A percentile compares a stretch with the other conserved stretches of the same genome.
phyloP scores from a whole-genome alignment of 2,888 invertebrate genomes.

The Phengaris alcon region DNA sequence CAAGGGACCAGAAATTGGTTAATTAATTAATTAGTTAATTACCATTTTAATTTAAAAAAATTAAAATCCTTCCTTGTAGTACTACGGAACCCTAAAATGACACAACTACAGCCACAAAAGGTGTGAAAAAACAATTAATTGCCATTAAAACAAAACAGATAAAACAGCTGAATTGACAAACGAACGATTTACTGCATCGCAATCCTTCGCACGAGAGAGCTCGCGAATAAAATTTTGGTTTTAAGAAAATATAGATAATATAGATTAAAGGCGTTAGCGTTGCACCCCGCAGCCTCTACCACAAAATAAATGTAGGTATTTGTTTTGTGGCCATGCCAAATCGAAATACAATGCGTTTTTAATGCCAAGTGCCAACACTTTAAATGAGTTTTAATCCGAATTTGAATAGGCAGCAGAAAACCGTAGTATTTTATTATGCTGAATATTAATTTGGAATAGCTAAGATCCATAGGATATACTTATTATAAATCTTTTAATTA shows the following conservation, averaged over 20 bases:
- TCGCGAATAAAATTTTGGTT: slow-evolving; percentile 15
- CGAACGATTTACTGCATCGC: neutral
- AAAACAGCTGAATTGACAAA: neutral
- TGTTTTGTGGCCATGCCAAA: neutral
- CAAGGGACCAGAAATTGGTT: too few species aligned
- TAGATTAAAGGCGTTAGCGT: neutral
- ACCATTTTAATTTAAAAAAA: too few species aligned
- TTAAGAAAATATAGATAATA: neutral
- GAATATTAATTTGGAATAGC: too few species aligned
- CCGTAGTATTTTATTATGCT: too few species aligned
- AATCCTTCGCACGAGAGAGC: neutral
- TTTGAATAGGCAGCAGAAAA: too few species aligned
- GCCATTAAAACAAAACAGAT: neutral
- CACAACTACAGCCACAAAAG: neutral
- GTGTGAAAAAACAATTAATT: neutral
- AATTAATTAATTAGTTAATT: too few species aligned
- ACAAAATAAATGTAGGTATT: neutral
- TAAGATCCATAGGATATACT: too few species aligned
- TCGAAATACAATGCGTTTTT: neutral
- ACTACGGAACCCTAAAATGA: too few species aligned
- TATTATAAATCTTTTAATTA: too few species aligned
- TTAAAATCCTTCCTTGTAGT: too few species aligned
- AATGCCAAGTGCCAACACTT: too few species aligned
- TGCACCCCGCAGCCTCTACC: neutral
- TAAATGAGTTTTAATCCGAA: too few species aligned